These are phyloP conservation scores for Chloroceryle aenea DNA, from an alignment of 2,113 vertebrate genomes.

Conservation along the genomic window DNA sequence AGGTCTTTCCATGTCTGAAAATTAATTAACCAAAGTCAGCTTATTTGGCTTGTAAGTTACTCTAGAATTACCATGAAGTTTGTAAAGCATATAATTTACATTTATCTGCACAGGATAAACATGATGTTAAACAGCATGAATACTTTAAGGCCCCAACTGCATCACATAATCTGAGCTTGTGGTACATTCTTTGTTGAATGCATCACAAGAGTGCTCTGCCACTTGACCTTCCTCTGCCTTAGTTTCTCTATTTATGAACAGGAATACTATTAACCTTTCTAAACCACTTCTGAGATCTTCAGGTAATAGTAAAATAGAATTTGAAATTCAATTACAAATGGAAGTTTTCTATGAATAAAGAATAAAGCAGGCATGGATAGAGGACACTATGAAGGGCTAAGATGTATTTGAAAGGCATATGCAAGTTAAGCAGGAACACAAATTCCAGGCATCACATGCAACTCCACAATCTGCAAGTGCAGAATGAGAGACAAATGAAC, in stretches of 20 bases:
- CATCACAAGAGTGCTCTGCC: not conserved
- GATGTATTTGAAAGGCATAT: not conserved
- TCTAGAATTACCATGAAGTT: not conserved
- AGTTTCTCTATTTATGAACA: not conserved
- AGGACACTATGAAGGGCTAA: not conserved
- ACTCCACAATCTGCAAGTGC: not conserved
- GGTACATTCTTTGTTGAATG: not conserved
- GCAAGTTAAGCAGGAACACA: not conserved
- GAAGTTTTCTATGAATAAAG: not conserved
- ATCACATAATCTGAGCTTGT: not conserved
- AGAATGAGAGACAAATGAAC: not conserved
- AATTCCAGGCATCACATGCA: not conserved
- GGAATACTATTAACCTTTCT: slow-evolving; percentile 9
- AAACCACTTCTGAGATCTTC: not conserved
- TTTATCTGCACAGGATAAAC: slow-evolving; percentile 1
- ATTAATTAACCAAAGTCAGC: not conserved
- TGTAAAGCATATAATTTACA: not conserved
- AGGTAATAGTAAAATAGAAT: not conserved
- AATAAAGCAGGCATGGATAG: not conserved
- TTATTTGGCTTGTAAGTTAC: not conserved
- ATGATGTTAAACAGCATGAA: not conserved
- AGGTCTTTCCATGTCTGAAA: not conserved
- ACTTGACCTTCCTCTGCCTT: not conserved
- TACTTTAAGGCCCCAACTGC: not conserved
- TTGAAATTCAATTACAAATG: not conserved